Conservation (phyloP, 2,888 invertebrate species). For the Seira ritae region DNA sequence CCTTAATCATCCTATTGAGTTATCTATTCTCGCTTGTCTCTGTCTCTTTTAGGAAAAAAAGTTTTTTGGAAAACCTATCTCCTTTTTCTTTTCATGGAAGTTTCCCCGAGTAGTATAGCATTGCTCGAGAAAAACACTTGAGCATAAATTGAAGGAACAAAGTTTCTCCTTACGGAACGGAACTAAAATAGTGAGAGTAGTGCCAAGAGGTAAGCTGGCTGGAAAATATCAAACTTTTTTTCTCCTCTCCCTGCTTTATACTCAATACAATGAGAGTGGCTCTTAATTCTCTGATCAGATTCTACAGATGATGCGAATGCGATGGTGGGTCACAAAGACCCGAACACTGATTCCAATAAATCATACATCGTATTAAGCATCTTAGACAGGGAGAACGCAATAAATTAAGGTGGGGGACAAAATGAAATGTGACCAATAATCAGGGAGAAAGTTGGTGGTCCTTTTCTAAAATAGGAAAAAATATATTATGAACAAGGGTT, state of each 20-base stretch:
- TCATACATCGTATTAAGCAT: slow-evolving; percentile 59
- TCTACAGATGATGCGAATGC: slow-evolving; percentile 25
- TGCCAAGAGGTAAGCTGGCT: not conserved
- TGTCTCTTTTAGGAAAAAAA: slow-evolving; percentile 17
- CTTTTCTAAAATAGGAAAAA: not conserved
- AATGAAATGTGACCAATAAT: slow-evolving; percentile 40
- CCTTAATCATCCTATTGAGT: slow-evolving; percentile 58
- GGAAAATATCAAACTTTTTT: no score
- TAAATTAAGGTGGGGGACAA: slow-evolving; percentile 59
- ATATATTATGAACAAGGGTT: not conserved
- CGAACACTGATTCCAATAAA: slow-evolving; percentile 58
- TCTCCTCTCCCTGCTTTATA: not conserved
- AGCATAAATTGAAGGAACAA: slow-evolving; percentile 52
- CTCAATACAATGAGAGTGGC: slow-evolving; percentile 17
- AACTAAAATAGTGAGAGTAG: not conserved
- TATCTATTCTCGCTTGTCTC: slow-evolving; percentile 43
- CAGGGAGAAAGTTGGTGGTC: not conserved
- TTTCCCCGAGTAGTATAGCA: slow-evolving; percentile 27
- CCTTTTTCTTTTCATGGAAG: slow-evolving; percentile 7
- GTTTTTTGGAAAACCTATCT: slow-evolving; percentile 15
- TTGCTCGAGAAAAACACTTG: slow-evolving; percentile 47
- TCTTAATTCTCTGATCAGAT: slow-evolving; percentile 56
- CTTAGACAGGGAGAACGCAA: slow-evolving; percentile 54
- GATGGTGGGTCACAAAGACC: slow-evolving; percentile 42
- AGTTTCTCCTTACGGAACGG: slow-evolving; percentile 17